phyloP scores from a whole-genome alignment of 1,140 invertebrate genomes.

The Battus philenor region DNA sequence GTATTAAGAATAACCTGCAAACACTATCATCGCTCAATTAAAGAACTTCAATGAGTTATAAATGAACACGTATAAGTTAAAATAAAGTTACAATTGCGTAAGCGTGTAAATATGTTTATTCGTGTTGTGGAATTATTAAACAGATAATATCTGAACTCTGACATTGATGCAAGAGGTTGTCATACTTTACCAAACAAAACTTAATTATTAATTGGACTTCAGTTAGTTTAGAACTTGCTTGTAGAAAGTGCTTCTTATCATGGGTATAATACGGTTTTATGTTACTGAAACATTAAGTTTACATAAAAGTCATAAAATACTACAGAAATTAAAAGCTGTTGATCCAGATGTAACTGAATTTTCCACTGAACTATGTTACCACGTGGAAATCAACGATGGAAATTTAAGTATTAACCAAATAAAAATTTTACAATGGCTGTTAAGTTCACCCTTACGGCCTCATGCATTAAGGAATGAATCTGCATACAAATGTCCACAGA shows the following conservation, averaged over 20 bases:
- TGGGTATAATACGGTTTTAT: conserved; percentile 70
- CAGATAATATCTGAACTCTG: too few relatives aligned
- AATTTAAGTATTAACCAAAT: conserved; percentile 75
- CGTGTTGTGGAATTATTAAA: too few relatives aligned
- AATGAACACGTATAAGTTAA: too few relatives aligned
- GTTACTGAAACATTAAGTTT: conserved; percentile 59
- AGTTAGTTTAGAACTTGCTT: conserved; percentile 9
- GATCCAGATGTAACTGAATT: conserved; percentile 70
- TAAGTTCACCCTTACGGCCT: conserved; percentile 80
- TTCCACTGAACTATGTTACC: conserved; percentile 87
- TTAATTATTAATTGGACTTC: conserved; percentile 5
- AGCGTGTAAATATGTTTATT: too few relatives aligned
- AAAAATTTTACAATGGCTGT: conserved; percentile 82
- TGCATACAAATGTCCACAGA: conserved; percentile 48
- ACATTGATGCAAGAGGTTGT: conserved; percentile 63
- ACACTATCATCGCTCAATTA: too few relatives aligned
- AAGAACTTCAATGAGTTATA: too few relatives aligned
- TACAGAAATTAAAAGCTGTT: conserved; percentile 55
- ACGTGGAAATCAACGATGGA: conserved; percentile 80
- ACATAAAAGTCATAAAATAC: conserved; percentile 66
- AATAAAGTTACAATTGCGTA: too few relatives aligned
- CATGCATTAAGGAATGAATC: conserved; percentile 71
- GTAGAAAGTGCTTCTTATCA: conserved; percentile 18
- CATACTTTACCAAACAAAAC: conserved; percentile 21
- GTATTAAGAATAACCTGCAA: too few relatives aligned